Conservation (phyloP, 2,113 vertebrate genomes). For the Myrmecophaga tridactyla region DNA sequence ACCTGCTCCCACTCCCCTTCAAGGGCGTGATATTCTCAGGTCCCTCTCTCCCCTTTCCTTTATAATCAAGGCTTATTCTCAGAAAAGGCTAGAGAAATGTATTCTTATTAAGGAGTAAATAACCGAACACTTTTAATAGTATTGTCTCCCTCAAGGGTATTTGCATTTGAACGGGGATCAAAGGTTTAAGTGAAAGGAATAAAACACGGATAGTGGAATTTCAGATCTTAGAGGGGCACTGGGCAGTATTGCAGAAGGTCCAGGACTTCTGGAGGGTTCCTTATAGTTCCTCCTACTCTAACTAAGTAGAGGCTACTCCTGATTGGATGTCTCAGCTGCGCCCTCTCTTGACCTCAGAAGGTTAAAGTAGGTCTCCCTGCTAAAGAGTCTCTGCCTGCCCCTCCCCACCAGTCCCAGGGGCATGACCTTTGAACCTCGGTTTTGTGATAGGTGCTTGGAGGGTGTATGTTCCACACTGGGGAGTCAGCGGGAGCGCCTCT, state of each 20-base stretch:
- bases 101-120: neutral
- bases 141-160: neutral
- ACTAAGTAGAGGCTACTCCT: neutral
- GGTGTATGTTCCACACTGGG: neutral
- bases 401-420: neutral
- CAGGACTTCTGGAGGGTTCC: neutral
- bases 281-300: neutral
- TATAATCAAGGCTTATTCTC: neutral
- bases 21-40: neutral
- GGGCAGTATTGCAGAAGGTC: neutral
- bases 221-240: neutral
- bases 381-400: neutral
- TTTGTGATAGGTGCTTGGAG: neutral
- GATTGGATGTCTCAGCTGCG: neutral
- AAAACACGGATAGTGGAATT: neutral
- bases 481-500: neutral
- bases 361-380: neutral
- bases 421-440: neutral
- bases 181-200: neutral
- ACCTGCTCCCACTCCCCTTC: neutral
- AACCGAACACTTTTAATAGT: neutral
- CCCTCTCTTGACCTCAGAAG: neutral
- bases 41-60: neutral
- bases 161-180: constrained; percentile 18
- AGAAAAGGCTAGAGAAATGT: neutral